These are phyloP conservation scores for Eremophila alpestris DNA, from an alignment of 2,797 vertebrate genomes.

Conservation along the genomic window DNA sequence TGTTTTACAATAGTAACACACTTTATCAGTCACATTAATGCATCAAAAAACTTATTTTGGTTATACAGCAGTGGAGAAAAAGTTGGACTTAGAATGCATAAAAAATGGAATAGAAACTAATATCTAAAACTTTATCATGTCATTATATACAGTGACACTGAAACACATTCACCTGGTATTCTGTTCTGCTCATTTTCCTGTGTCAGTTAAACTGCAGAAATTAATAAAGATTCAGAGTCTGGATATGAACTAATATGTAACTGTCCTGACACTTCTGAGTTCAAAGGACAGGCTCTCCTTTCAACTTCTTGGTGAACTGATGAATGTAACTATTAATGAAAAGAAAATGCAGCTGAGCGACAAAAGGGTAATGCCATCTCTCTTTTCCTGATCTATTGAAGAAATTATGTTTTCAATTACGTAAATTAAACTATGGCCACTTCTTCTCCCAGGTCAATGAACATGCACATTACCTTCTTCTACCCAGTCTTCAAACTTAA, in stretches of 20 bases:
- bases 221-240: slow-evolving; percentile 46
- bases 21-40: neutral
- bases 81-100: neutral
- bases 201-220: slow-evolving; percentile 6
- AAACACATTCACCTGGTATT: neutral
- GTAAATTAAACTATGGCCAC: neutral
- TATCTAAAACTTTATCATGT: neutral
- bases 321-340: slow-evolving; percentile 28
- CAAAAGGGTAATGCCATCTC: neutral
- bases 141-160: neutral
- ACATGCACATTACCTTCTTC: neutral
- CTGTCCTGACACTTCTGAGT: slow-evolving; percentile 15
- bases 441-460: neutral
- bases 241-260: slow-evolving; percentile 3
- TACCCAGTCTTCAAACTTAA: neutral
- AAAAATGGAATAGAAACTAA: neutral
- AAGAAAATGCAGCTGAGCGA: neutral
- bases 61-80: neutral
- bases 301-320: neutral
- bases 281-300: slow-evolving; percentile 28
- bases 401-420: neutral
- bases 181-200: neutral
- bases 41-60: neutral
- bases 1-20: neutral
- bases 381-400: neutral